Conservation (phyloP, 2,797 vertebrate genomes). For the Chiloscyllium punctatum region DNA sequence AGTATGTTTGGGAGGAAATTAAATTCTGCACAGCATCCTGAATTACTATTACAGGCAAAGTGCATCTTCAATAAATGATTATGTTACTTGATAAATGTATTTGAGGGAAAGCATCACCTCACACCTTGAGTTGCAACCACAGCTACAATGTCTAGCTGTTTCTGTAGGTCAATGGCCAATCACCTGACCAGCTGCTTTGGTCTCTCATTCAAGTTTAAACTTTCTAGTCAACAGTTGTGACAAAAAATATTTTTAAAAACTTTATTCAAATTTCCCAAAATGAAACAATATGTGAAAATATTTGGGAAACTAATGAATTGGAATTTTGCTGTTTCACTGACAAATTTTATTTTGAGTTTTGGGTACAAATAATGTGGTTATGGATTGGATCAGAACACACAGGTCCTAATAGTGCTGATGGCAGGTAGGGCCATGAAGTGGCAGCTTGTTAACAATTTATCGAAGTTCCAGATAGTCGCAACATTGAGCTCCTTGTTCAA, state of each 20-base stretch:
- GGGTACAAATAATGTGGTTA: too few species aligned
- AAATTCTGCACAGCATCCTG: not conserved
- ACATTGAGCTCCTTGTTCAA: too few species aligned
- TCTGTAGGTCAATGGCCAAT: not conserved
- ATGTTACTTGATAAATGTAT: not conserved
- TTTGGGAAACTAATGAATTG: not conserved
- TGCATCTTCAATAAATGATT: not conserved
- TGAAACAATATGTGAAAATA: not conserved
- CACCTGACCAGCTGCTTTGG: not conserved
- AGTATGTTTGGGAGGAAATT: too few species aligned
- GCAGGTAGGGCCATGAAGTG: not conserved
- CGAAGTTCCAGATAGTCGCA: too few species aligned
- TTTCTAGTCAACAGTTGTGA: not conserved
- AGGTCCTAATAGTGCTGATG: not conserved
- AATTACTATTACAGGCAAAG: not conserved
- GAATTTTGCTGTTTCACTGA: not conserved
- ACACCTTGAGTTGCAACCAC: not conserved
- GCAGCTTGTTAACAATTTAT: too few species aligned
- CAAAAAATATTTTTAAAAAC: not conserved
- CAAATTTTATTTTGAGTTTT: not conserved
- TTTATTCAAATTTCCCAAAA: not conserved
- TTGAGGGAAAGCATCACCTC: not conserved
- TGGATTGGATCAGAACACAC: too few species aligned
- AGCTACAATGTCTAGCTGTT: not conserved
- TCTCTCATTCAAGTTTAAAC: too few species aligned